Evolutionary conservation across 2,888 invertebrate species (phyloP).

Genomic region (Cheilosia grossa): DNA sequence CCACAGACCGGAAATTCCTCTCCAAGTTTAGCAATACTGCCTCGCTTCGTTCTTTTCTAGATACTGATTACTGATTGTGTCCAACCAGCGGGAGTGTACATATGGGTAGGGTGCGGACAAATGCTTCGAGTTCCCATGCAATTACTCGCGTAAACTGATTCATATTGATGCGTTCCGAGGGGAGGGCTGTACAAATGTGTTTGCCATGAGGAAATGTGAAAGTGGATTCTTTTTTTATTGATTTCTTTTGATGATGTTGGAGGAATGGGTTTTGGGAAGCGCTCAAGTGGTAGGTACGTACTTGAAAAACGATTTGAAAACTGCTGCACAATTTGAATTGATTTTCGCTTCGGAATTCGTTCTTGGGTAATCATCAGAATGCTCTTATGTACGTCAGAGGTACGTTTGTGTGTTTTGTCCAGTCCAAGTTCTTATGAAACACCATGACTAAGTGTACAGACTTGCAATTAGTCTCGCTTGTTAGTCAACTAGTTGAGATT

Average conservation of each 20-base stretch:
- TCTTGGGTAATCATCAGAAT: background rate
- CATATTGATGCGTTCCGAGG: conserved; percentile 19
- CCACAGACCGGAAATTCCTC: conserved; percentile 59
- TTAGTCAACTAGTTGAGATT: conserved; percentile 10
- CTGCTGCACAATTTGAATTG: background rate
- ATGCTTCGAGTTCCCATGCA: conserved; percentile 10
- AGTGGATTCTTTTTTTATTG: background rate
- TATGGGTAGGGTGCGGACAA: conserved; percentile 4
- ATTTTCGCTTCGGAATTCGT: background rate
- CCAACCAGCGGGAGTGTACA: background rate
- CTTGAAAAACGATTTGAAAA: background rate
- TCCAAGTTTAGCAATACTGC: conserved; percentile 32
- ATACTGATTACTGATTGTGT: background rate
- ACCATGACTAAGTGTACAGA: background rate
- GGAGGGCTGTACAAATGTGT: background rate
- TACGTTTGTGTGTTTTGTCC: too few species aligned
- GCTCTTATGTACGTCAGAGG: background rate
- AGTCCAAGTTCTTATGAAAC: background rate
- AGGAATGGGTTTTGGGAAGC: background rate
- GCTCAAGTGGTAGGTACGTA: background rate
- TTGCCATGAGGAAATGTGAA: background rate
- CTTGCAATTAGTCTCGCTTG: background rate
- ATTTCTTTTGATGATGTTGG: background rate
- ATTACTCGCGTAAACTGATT: conserved; percentile 8
- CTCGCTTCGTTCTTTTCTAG: conserved; percentile 1